These are phyloP conservation scores for Acheta domesticus DNA, from an alignment of 2,888 invertebrate species.

Conservation along the genomic window DNA sequence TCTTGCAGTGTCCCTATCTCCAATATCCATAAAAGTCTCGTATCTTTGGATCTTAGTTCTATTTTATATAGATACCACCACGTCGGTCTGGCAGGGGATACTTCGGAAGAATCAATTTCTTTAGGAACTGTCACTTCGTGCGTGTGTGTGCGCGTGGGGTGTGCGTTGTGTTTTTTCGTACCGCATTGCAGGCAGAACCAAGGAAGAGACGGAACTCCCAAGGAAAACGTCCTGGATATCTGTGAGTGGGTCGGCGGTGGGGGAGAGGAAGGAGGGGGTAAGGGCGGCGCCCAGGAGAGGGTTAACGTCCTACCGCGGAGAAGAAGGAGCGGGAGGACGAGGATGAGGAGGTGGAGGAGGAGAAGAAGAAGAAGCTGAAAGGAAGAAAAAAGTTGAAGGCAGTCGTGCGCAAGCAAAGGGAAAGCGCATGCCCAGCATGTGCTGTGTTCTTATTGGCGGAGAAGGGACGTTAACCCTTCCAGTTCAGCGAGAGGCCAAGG, in stretches of 20 bases:
- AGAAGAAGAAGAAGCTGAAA: neutral
- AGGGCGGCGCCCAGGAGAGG: neutral
- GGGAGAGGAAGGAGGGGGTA: no score
- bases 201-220: neutral
- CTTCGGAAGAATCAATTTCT: constrained; percentile 18
- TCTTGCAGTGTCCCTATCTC: neutral
- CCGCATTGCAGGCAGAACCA: constrained; percentile 1
- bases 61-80: constrained; percentile 9
- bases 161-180: neutral
- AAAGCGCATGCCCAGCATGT: neutral
- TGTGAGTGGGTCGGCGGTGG: no score
- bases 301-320: neutral
- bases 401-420: neutral
- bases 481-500: neutral
- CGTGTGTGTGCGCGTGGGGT: neutral
- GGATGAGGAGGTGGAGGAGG: neutral
- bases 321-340: neutral
- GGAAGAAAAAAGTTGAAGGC: constrained; percentile 11
- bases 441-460: neutral
- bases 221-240: no score
- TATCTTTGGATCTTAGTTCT: constrained; percentile 10
- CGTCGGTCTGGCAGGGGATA: constrained; percentile 6
- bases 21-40: constrained; percentile 18
- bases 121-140: constrained; percentile 18
- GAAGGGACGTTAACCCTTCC: constrained; percentile 9